Evolutionary conservation across 2,888 invertebrate species (phyloP).

Genomic region (Salticus scenicus): DNA sequence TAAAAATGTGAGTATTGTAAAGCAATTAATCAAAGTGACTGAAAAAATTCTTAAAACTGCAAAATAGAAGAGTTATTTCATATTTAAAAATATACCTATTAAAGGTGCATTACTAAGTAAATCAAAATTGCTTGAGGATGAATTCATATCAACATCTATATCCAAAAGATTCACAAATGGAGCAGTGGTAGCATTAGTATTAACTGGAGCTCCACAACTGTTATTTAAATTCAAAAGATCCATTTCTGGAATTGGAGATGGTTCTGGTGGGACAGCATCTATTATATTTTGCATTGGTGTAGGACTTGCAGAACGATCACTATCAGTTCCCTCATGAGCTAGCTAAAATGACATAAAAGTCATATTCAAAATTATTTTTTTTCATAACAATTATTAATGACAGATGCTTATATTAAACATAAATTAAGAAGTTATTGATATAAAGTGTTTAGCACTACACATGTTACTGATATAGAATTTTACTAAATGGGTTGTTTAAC

Average conservation of each 20-base stretch:
- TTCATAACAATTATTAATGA: too few species aligned
- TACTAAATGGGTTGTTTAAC: too few species aligned
- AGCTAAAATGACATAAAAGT: conserved; percentile 27
- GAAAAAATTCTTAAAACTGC: too few species aligned
- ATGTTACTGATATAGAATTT: too few species aligned
- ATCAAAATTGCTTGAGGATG: conserved; percentile 66
- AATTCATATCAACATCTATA: conserved; percentile 50
- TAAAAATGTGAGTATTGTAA: too few species aligned
- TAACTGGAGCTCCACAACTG: background rate
- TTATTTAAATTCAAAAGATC: conserved; percentile 65
- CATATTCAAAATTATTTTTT: too few species aligned
- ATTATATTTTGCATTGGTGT: conserved; percentile 56
- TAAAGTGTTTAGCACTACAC: too few species aligned
- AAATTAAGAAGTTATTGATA: too few species aligned
- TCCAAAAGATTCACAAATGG: conserved; percentile 61
- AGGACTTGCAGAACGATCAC: conserved; percentile 59
- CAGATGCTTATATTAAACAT: too few species aligned
- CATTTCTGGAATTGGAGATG: conserved; percentile 57
- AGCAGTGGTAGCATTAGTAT: background rate
- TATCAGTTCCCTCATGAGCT: conserved; percentile 44
- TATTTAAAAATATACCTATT: conserved; percentile 28
- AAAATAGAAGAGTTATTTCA: too few species aligned
- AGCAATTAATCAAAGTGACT: too few species aligned
- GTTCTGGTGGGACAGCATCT: conserved; percentile 33
- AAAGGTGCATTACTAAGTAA: conserved; percentile 61